Conservation (phyloP, 2,888 invertebrate species). For the Cryptocephalus moraei region DNA sequence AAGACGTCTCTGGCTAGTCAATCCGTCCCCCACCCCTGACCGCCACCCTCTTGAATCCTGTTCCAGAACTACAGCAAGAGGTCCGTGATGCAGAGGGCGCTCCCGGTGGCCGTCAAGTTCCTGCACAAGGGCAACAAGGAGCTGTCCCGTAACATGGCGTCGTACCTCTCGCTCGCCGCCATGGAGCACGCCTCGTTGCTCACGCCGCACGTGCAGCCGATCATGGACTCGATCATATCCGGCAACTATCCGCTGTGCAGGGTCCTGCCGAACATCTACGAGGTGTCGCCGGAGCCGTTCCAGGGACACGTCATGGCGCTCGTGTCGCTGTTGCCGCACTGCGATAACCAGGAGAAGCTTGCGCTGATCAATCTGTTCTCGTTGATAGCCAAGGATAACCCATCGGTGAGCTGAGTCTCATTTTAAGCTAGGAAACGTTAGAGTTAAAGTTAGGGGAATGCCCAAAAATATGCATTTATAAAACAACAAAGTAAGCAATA, state of each 20-base stretch:
- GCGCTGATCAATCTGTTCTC: slow-evolving; percentile 75
- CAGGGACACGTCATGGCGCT: slow-evolving; percentile 77
- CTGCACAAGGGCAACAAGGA: slow-evolving; percentile 84
- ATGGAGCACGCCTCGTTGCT: slow-evolving; percentile 81
- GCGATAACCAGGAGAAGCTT: slow-evolving; percentile 77
- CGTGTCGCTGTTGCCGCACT: slow-evolving; percentile 68
- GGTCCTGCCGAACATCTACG: slow-evolving; percentile 83
- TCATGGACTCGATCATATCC: slow-evolving; percentile 82
- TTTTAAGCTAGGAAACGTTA: background rate
- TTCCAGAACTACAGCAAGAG: slow-evolving; percentile 59
- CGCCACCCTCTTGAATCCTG: slow-evolving; percentile 3
- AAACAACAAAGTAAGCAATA: too few relatives aligned
- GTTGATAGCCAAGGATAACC: slow-evolving; percentile 70
- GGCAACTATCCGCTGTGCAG: slow-evolving; percentile 84
- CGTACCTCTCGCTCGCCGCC: slow-evolving; percentile 85
- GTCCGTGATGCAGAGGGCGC: slow-evolving; percentile 68
- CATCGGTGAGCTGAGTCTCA: slow-evolving; percentile 46
- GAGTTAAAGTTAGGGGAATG: too few relatives aligned
- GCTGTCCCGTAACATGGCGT: slow-evolving; percentile 80
- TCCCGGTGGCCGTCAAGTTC: slow-evolving; percentile 87
- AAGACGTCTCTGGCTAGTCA: slow-evolving; percentile 31
- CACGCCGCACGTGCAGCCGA: slow-evolving; percentile 78
- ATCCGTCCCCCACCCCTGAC: background rate
- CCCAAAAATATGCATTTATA: too few relatives aligned
- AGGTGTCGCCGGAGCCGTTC: slow-evolving; percentile 76